Evolutionary conservation across 2,888 invertebrate species (phyloP), one percentile per base, ranked within the genome.

Genomic region (Zaprionus lineosus): DNA sequence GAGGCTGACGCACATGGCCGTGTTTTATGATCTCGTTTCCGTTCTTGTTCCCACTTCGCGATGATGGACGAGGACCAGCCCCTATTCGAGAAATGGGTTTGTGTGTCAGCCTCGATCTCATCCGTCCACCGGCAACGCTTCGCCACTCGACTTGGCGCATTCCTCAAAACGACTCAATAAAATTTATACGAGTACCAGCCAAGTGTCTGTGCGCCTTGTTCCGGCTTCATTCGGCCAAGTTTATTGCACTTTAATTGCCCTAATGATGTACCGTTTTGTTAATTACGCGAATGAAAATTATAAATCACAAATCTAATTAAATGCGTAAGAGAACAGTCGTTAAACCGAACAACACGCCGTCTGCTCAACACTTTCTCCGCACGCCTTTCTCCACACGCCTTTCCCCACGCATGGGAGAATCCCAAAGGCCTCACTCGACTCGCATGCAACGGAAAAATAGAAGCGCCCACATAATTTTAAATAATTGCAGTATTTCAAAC

Each of bases 181-280:
- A 87, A 85, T 65, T 73, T 78, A 84, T 76, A 73, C 79, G 75
- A 74, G 58, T 73, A 21, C 51, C 50, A 43, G 41, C 43, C 60
- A 62, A 62, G 59, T 61, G 62, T 44, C 55, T 31, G 34, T 33
- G 28, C 31, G 57, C 41, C 48, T 47, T 31, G 59, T 48, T 31
- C 18, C 29, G 34, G 8, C n/a, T 39, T 29, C 14, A 21, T 31
- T 34, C 44, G 40, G 24, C 55, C 61, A 44, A 28, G 60, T 87
- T 86, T 74, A 87, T 77, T 59, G 69, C 77, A 43, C 66, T 85
- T 87, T 87, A 87, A 87, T 85, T 86, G 75, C 67, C 65, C 57
- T 73, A 83, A 84, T 84, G 71, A 76, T 82, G 74, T 74, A 70
- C 70, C 76, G 77, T 74, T 77, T 82, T 77, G 72, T 78, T 63